Conservation (phyloP, 1,140 invertebrate genomes). For the Argopecten irradians region DNA sequence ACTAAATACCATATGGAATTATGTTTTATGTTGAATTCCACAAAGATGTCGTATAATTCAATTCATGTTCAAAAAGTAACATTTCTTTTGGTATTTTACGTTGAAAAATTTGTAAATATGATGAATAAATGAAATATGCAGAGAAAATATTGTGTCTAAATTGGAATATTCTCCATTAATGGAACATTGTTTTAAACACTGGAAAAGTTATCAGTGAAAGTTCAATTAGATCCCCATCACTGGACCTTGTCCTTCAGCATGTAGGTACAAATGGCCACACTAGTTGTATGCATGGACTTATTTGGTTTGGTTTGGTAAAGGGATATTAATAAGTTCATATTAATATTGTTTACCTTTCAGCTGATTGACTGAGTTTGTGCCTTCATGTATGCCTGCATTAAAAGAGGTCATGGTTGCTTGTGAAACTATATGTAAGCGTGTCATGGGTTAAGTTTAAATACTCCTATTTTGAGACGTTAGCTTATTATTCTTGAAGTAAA, state of each 20-base stretch:
- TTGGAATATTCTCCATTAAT: no score
- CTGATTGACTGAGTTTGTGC: constrained; percentile 8
- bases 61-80: no score
- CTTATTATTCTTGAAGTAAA: no score
- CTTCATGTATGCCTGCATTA: not conserved
- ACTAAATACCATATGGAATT: no score
- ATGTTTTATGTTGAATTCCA: no score
- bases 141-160: no score
- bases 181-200: no score
- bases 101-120: no score
- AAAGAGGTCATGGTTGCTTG: not conserved
- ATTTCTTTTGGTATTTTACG: no score
- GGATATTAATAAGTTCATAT: not conserved
- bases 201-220: no score
- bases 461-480: not conserved
- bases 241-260: not conserved
- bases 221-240: not conserved
- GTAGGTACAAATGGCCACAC: not conserved
- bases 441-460: not conserved
- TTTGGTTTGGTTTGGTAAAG: constrained; percentile 18
- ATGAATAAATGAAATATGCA: no score
- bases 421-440: not conserved
- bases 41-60: no score
- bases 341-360: constrained; percentile 18
- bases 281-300: constrained; percentile 13